Evolutionary conservation across 2,888 invertebrate genomes (phyloP).

Genomic region (Drosophila ochracea): DNA sequence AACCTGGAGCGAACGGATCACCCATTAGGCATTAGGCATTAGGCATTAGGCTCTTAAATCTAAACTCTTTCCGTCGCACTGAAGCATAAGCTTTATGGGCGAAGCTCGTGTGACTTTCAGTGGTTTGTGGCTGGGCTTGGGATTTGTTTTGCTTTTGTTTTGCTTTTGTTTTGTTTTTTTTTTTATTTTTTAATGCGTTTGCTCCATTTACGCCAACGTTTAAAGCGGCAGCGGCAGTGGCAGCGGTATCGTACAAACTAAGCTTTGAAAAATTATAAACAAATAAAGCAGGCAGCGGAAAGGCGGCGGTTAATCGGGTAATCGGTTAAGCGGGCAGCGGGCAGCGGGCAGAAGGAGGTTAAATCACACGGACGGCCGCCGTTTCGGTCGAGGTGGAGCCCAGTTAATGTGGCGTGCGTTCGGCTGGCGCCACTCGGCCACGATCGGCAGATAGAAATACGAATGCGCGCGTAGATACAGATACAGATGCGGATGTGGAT

Average conservation of each 20-base stretch:
- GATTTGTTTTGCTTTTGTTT: conserved; percentile 12
- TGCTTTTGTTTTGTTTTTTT: conserved; percentile 28
- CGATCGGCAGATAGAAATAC: conserved; percentile 44
- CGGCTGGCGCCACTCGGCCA: conserved; percentile 68
- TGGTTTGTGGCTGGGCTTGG: background rate
- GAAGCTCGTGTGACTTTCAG: conserved; percentile 46
- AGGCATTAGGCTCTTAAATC: conserved; percentile 34
- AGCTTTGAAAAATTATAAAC: conserved; percentile 80
- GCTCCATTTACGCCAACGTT: conserved; percentile 72
- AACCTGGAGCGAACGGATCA: conserved; percentile 32
- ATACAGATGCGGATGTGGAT: conserved; percentile 34
- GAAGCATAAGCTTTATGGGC: conserved; percentile 33
- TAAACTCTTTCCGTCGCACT: conserved; percentile 4
- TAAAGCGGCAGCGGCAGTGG: conserved; percentile 21
- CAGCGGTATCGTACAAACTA: conserved; percentile 46
- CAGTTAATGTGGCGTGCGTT: conserved; percentile 77
- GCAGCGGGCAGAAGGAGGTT: conserved; percentile 7
- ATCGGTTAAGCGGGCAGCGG: background rate
- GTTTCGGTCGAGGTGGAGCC: conserved; percentile 36
- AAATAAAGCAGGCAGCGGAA: conserved; percentile 51
- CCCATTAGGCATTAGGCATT: conserved; percentile 37
- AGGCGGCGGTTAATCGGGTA: background rate
- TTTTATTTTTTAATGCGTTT: conserved; percentile 61
- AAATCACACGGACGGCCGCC: conserved; percentile 62
- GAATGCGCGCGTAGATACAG: conserved; percentile 15